Percentiles rank a stretch among this genome's conserved stretches.
Conservation (phyloP, 35 echinoderm and acorn worm genomes). For the Apostichopus parvimensis region DNA sequence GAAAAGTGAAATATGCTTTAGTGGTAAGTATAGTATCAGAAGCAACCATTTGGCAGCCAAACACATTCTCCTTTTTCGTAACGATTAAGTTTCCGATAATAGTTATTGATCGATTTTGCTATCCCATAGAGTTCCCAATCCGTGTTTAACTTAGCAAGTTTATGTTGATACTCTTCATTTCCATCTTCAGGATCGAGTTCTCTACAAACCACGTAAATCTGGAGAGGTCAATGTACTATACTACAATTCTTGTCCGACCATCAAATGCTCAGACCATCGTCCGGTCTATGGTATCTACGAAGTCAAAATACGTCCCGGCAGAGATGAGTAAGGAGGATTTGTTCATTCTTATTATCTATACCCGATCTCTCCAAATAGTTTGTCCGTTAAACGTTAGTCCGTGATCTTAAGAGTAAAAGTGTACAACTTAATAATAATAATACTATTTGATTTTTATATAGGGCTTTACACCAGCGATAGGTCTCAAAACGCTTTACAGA, state of each 20-base stretch:
- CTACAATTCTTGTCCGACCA: slow-evolving; percentile 74
- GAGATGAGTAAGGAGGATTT: slow-evolving; percentile 70
- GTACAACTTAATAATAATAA: too few relatives aligned
- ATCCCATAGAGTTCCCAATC: too few relatives aligned
- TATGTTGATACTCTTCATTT: neutral
- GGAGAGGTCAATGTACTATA: slow-evolving; percentile 54
- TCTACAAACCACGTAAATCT: slow-evolving; percentile 74
- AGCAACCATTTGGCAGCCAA: too few relatives aligned
- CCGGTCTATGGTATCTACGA: slow-evolving; percentile 84
- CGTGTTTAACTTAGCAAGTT: neutral
- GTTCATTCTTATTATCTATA: neutral
- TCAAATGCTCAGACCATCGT: slow-evolving; percentile 85
- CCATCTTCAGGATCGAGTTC: slow-evolving; percentile 81
- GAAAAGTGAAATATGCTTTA: too few relatives aligned
- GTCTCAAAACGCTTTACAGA: too few relatives aligned
- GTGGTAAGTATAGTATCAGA: too few relatives aligned
- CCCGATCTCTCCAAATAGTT: neutral
- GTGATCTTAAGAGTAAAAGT: neutral
- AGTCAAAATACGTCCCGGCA: slow-evolving; percentile 87
- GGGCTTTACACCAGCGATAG: too few relatives aligned
- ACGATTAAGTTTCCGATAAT: too few relatives aligned
- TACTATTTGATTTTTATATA: too few relatives aligned
- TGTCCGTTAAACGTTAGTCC: neutral
- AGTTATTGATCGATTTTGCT: too few relatives aligned
- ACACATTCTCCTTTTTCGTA: too few relatives aligned